phyloP scores from a whole-genome alignment of 2,797 vertebrate species.

The Chelon auratus region DNA sequence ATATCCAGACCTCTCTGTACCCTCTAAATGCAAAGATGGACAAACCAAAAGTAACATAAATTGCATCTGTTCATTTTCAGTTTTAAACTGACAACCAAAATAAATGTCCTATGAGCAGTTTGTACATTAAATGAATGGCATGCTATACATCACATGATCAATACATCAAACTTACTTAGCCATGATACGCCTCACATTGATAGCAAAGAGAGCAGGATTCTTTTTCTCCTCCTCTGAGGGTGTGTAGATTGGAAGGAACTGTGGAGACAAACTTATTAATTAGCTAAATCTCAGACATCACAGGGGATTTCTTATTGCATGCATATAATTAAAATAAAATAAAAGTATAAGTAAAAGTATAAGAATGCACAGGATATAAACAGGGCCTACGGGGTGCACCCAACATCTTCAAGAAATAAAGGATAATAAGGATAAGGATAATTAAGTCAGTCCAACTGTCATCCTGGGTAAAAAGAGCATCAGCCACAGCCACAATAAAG shows the following conservation, averaged over 20 bases:
- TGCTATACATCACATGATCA: background rate
- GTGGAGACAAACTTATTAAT: constrained; percentile 33
- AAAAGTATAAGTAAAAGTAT: background rate
- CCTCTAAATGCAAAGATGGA: background rate
- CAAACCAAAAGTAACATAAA: background rate
- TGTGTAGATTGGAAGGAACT: constrained; percentile 96
- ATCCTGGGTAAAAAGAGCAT: background rate
- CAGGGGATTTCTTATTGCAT: background rate
- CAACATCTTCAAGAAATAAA: background rate
- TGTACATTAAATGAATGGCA: background rate
- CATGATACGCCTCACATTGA: constrained; percentile 94
- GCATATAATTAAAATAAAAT: background rate
- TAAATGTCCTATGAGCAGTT: background rate
- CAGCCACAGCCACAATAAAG: background rate
- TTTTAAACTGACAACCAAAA: background rate
- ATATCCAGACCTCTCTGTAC: background rate
- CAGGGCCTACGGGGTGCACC: background rate
- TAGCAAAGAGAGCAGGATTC: constrained; percentile 93
- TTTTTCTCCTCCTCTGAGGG: constrained; percentile 95
- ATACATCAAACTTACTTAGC: constrained; percentile 89
- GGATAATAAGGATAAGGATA: no score
- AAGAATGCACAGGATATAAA: background rate
- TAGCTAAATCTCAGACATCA: background rate
- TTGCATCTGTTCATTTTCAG: no score
- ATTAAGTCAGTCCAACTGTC: background rate